A percentile compares a stretch with the other conserved stretches of the same genome.
Conservation (phyloP, 2,797 vertebrate genomes). For the Xenopus petersii region DNA sequence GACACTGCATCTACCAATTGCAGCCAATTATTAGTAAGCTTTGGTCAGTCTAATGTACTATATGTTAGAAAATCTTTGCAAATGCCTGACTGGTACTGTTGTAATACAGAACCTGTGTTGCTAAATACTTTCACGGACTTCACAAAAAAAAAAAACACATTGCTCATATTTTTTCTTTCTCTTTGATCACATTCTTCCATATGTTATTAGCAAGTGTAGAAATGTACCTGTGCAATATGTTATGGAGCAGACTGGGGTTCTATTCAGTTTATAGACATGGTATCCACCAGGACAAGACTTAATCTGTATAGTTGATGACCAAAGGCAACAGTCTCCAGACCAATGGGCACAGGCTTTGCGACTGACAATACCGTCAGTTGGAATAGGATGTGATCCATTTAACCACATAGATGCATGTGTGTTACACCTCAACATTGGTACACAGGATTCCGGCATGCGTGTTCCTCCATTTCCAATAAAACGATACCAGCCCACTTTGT, state of each 20-base stretch:
- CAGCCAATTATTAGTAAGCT: too few species aligned
- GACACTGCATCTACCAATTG: too few species aligned
- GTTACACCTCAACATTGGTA: slow-evolving; percentile 2
- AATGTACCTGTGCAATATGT: slow-evolving; percentile 54
- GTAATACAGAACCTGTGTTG: too few species aligned
- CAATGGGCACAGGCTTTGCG: slow-evolving; percentile 34
- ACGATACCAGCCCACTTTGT: slow-evolving; percentile 16
- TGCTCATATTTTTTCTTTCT: too few species aligned
- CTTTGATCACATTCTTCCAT: too few species aligned
- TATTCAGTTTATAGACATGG: slow-evolving; percentile 51
- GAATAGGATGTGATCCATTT: slow-evolving; percentile 17
- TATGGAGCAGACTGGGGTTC: slow-evolving; percentile 45
- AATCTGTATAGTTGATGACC: slow-evolving; percentile 46
- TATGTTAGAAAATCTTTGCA: too few species aligned
- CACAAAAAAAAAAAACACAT: too few species aligned
- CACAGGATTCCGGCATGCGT: slow-evolving; percentile 14
- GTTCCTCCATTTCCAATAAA: slow-evolving; percentile 12
- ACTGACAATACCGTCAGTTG: slow-evolving; percentile 13
- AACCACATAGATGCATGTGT: slow-evolving; percentile 12
- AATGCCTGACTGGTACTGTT: too few species aligned
- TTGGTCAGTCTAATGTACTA: too few species aligned
- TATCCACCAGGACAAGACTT: slow-evolving; percentile 53
- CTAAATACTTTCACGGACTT: too few species aligned
- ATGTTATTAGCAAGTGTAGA: not conserved
- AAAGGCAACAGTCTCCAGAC: slow-evolving; percentile 51